Evolutionary conservation across 2,113 vertebrate species (phyloP).

Genomic region (Camelus dromedarius): DNA sequence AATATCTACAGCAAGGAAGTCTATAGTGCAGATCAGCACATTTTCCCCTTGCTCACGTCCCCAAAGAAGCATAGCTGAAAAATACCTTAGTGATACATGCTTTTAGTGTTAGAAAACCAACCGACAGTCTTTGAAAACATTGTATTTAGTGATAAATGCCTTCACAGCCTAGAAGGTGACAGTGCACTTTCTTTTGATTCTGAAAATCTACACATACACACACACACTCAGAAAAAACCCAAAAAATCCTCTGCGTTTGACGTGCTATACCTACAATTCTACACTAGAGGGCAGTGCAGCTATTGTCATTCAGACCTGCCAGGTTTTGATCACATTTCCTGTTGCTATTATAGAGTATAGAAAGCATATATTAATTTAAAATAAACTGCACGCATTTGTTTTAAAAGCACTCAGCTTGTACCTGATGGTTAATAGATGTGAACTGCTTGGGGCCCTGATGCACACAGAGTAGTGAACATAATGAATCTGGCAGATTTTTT

Average conservation of each 20-base stretch:
- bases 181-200: background rate
- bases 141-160: background rate
- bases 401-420: slow-evolving; percentile 82
- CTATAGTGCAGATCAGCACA: background rate
- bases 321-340: slow-evolving; percentile 20
- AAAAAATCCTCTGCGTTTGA: background rate
- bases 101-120: background rate
- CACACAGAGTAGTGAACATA: background rate
- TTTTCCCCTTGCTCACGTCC: background rate
- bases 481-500: slow-evolving; percentile 72
- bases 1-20: background rate
- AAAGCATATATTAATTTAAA: slow-evolving; percentile 83
- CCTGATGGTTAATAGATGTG: slow-evolving; percentile 79
- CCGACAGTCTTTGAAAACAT: background rate
- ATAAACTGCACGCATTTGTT: slow-evolving; percentile 74
- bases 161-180: background rate
- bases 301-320: slow-evolving; percentile 75
- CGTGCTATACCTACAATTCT: slow-evolving; percentile 65
- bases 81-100: background rate
- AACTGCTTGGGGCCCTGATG: slow-evolving; percentile 77
- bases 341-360: slow-evolving; percentile 54
- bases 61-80: background rate
- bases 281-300: slow-evolving; percentile 89
- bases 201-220: background rate
- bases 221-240: background rate